Evolutionary conservation across 2,113 vertebrate genomes (phyloP), one percentile per base, ranked within the genome.

Genomic region (Pithys albifrons): DNA sequence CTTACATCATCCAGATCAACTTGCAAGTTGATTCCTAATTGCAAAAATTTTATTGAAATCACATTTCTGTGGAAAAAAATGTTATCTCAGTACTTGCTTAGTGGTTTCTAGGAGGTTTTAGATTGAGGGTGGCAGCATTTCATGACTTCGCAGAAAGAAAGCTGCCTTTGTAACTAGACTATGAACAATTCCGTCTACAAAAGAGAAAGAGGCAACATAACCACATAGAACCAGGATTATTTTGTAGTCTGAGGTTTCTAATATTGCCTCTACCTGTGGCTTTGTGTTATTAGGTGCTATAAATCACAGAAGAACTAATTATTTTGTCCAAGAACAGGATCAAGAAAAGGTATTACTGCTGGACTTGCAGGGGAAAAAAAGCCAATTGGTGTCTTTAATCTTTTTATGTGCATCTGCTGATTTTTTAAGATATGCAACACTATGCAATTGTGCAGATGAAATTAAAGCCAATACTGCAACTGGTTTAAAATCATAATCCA

Each of bases 381-480:
- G 0, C 3, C 6, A 62, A 0, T 12, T 33, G 33, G 0, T 83
- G 85, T 71, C 9, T 58, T 74, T 28, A 45, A 1, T 43, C 13
- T 4, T 64, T 64, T 81, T 48, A 4, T 41, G 29, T 10, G 13
- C 54, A 75, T 15, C 4, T 77, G 61, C 64, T 45, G 13, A 6
- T 55, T 6, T 66, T 85, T 74, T 58, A 71, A 77, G 12, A 6
- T 51, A 29, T 39, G 16, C 10, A 58, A 27, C 18, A 46, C 2
- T 3, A 14, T 52, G 25, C 3, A 59, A 3, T 12, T 59, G 31
- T 86, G 33, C 31, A 55, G 62, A 28, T 78, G 14, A 85, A 59
- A 75, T 61, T 15, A 81, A 19, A 89, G 15, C 14, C 55, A 35
- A 55, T 8, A 13, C 6, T 61, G 9, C 41, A 77, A 11, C 8